Conservation (phyloP, 2,113 vertebrate species). For the Protomyctophum bolini region DNA sequence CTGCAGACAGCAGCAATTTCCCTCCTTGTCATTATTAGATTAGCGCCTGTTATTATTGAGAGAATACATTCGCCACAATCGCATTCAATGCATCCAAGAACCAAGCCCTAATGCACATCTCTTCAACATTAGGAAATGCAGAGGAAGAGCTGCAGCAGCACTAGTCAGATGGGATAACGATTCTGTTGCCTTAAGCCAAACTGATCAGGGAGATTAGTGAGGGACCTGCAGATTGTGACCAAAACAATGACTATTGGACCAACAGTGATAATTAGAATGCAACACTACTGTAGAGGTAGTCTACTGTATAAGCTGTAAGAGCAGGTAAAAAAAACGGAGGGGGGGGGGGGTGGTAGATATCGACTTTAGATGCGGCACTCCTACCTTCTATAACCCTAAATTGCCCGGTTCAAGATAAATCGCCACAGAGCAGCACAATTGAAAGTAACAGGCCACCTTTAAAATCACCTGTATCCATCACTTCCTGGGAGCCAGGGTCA, state of each 20-base stretch:
- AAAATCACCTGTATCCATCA: conserved; percentile 51
- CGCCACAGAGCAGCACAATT: conserved; percentile 23
- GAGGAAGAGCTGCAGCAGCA: conserved; percentile 2
- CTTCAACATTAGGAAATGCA: conserved; percentile 43
- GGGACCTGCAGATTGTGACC: conserved; percentile 12
- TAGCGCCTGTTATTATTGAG: conserved; percentile 68
- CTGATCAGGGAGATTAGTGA: conserved; percentile 4
- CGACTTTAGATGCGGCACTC: background rate
- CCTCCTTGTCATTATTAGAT: conserved; percentile 76
- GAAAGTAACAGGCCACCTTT: conserved; percentile 16
- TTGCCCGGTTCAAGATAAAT: conserved; percentile 29
- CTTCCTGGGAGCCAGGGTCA: background rate
- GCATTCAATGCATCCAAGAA: conserved; percentile 55
- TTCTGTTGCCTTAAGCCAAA: conserved; percentile 15
- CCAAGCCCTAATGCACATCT: conserved; percentile 48
- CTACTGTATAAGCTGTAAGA: too few species aligned
- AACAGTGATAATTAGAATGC: background rate
- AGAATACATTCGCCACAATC: conserved; percentile 69
- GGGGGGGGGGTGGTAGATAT: conserved; percentile 15
- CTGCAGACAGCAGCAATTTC: conserved; percentile 56
- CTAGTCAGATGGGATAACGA: conserved; percentile 9
- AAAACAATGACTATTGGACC: conserved; percentile 3
- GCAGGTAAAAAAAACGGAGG: too few species aligned
- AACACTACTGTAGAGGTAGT: background rate
- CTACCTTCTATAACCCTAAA: background rate